phyloP scores from a whole-genome alignment of 2,888 invertebrate genomes.

The Aproaerema taeniolella region DNA sequence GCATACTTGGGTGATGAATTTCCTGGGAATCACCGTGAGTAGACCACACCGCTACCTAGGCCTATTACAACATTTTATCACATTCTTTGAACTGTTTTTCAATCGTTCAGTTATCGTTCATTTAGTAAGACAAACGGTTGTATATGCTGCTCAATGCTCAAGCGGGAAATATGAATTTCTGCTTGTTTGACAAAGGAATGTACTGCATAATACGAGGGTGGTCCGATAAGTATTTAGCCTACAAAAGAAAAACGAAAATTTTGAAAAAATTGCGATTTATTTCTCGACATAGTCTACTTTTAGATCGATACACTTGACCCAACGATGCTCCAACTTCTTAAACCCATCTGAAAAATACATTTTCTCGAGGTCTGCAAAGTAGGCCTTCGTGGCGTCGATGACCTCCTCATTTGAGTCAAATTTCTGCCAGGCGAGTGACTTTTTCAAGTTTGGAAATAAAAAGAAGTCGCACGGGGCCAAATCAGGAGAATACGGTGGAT shows the following conservation, averaged over 20 bases:
- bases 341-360: slow-evolving; percentile 27
- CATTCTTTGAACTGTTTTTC: slow-evolving; percentile 15
- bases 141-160: slow-evolving; percentile 22
- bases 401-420: slow-evolving; percentile 14
- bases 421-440: slow-evolving; percentile 10
- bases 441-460: slow-evolving; percentile 19
- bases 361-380: slow-evolving; percentile 19
- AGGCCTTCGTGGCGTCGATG: slow-evolving; percentile 19
- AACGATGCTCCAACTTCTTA: slow-evolving; percentile 21
- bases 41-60: slow-evolving; percentile 1
- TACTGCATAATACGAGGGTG: slow-evolving; percentile 11
- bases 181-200: slow-evolving; percentile 20
- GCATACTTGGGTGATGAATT: slow-evolving; percentile 4
- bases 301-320: slow-evolving; percentile 21
- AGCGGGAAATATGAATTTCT: slow-evolving; percentile 16
- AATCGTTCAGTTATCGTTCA: slow-evolving; percentile 8
- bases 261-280: slow-evolving; percentile 16
- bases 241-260: slow-evolving; percentile 10
- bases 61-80: background rate
- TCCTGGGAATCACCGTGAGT: background rate
- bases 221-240: slow-evolving; percentile 5
- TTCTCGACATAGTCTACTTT: slow-evolving; percentile 21
- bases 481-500: slow-evolving; percentile 22
- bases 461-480: slow-evolving; percentile 21
- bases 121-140: slow-evolving; percentile 12